These are phyloP conservation scores for Sicus ferrugineus DNA, from an alignment of 2,888 invertebrate genomes.

Conservation along the genomic window DNA sequence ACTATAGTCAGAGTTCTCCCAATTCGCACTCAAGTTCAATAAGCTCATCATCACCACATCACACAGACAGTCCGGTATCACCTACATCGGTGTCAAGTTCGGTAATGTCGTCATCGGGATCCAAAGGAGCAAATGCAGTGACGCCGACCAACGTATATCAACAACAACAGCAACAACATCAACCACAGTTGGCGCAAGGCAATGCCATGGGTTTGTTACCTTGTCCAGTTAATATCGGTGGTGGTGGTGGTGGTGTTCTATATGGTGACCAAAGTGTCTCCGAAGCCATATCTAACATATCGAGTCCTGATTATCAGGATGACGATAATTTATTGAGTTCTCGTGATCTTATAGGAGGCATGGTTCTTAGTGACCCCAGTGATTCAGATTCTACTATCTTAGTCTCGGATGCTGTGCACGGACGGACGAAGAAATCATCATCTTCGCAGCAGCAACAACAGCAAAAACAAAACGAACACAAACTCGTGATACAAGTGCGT, in stretches of 20 bases:
- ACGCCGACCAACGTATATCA: constrained; percentile 31
- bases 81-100: constrained; percentile 89
- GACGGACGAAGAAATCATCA: constrained; percentile 38
- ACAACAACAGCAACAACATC: constrained; percentile 39
- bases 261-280: constrained; percentile 82
- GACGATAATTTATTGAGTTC: constrained; percentile 82
- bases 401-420: constrained; percentile 74
- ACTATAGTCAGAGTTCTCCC: constrained; percentile 56
- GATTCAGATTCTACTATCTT: constrained; percentile 89
- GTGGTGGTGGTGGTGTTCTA: constrained; percentile 46
- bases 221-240: constrained; percentile 53
- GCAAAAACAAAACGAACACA: constrained; percentile 70
- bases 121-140: constrained; percentile 66
- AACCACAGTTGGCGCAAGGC: constrained; percentile 37
- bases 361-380: constrained; percentile 88
- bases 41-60: constrained; percentile 67
- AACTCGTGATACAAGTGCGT: constrained; percentile 84
- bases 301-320: constrained; percentile 89
- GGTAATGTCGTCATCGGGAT: constrained; percentile 82
- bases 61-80: constrained; percentile 76
- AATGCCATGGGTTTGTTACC: constrained; percentile 54
- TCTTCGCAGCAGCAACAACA: constrained; percentile 51
- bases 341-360: constrained; percentile 76
- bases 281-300: constrained; percentile 88
- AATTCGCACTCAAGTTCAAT: constrained; percentile 65